Evolutionary conservation across 2,113 vertebrate species (phyloP).

Genomic region (Pipra filicauda): DNA sequence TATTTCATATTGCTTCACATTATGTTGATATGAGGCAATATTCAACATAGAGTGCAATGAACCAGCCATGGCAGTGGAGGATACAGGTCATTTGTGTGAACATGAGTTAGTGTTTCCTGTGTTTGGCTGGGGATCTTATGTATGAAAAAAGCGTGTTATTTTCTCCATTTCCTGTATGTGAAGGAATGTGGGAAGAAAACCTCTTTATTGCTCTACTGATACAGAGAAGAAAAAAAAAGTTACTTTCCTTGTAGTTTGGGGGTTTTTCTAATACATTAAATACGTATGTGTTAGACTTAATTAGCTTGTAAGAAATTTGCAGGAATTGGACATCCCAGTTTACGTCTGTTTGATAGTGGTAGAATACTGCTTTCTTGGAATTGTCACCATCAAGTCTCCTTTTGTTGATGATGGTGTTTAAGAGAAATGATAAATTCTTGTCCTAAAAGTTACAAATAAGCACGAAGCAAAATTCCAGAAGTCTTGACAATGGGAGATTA

Average conservation of each 20-base stretch:
- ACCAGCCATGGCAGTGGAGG: background rate
- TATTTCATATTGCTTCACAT: background rate
- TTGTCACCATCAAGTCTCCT: background rate
- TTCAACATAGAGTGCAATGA: background rate
- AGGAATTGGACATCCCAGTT: background rate
- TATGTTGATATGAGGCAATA: background rate
- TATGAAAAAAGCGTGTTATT: background rate
- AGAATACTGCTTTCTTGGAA: background rate
- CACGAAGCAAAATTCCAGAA: background rate
- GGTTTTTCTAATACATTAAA: background rate
- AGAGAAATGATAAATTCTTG: background rate
- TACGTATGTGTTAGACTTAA: background rate
- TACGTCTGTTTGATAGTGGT: background rate
- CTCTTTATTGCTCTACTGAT: background rate
- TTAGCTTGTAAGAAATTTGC: background rate
- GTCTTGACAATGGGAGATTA: background rate
- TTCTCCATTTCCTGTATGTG: background rate
- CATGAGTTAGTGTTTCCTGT: background rate
- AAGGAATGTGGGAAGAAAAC: background rate
- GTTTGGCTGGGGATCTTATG: background rate
- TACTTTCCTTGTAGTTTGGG: background rate
- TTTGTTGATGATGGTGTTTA: background rate
- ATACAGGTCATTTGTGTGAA: background rate
- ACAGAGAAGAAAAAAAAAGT: too few relatives aligned
- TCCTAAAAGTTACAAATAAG: background rate